Evolutionary conservation across 2,888 invertebrate genomes (phyloP), one percentile per base, ranked within the genome.

Genomic region (Rutpela maculata): DNA sequence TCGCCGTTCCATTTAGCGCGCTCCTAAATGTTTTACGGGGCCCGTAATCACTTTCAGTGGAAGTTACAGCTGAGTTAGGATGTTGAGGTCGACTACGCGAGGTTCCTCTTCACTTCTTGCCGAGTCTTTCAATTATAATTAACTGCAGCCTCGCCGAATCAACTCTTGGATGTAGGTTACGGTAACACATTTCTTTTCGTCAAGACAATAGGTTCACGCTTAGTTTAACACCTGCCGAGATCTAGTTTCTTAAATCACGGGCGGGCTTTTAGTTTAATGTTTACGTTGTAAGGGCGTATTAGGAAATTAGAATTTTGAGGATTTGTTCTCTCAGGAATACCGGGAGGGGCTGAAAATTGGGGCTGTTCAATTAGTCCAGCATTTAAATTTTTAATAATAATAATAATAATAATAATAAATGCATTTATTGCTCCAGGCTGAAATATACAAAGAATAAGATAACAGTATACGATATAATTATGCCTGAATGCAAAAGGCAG

Each of bases 11-110:
- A 60, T 60, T 60, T 60, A 60, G 10, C 31, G 22, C 15, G 26
- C 31, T 60, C 15, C 62, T 63, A 63, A 63, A 63, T 63, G 62
- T 63, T 63, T 63, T 63, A 63, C 31, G 50, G 17, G 62, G 35
- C 17, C 10, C 11, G 62, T 63, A 63, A 63, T 63, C 35, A 63
- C 62, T 31, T 63, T 17, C 10, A 31, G 31, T 31, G 62, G 26
- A 31, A 26, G 31, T 62, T 31, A 62, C 62, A 62, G 62, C 35
- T 9, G 35, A 35, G 35, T 63, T 63, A 63, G 35, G 31, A 31
- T 35, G 35, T 31, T 10, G 31, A 63, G 62, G 35, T 63, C 50
- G 62, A 63, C 62, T 63, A 17, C 17, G 17, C n/a, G 62, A 35
- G 31, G 62, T 63, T 63, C 17, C 62, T 63, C 35, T 35, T 35